Conservation (phyloP, 2,888 invertebrate genomes). For the Polyploca ridens region DNA sequence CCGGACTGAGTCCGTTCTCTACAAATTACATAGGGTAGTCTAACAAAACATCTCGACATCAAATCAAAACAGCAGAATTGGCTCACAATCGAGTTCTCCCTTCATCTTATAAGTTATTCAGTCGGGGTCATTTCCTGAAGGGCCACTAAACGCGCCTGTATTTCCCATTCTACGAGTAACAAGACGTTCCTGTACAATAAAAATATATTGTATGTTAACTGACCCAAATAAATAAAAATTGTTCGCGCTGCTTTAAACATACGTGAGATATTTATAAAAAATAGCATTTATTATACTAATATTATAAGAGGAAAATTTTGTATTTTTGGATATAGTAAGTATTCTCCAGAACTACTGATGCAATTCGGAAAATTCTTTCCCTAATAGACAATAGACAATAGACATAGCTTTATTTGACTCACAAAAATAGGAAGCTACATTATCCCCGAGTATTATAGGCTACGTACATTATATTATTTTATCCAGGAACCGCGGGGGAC, state of each 20-base stretch:
- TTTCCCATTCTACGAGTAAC: conserved; percentile 15
- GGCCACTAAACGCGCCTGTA: conserved; percentile 16
- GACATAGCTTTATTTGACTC: too few relatives aligned
- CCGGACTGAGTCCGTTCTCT: background rate
- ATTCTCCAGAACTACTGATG: too few relatives aligned
- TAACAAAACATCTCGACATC: conserved; percentile 24
- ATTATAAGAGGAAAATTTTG: too few relatives aligned
- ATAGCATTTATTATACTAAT: too few relatives aligned
- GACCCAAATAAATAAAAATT: background rate
- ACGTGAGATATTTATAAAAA: too few relatives aligned
- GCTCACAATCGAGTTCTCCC: conserved; percentile 29
- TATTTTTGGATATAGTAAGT: too few relatives aligned
- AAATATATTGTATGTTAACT: background rate
- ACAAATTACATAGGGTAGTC: conserved; percentile 9
- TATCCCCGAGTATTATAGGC: too few relatives aligned
- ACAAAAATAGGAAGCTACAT: too few relatives aligned
- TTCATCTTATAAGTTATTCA: conserved; percentile 44
- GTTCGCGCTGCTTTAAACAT: background rate
- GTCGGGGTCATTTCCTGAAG: conserved; percentile 27
- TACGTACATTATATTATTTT: too few relatives aligned
- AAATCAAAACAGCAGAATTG: conserved; percentile 40
- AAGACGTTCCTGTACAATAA: conserved; percentile 5
- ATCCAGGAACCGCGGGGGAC: too few relatives aligned
- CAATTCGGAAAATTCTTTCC: too few relatives aligned
- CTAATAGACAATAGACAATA: too few relatives aligned